These are phyloP conservation scores for Alectura lathami DNA, from an alignment of 2,113 vertebrate species.

Conservation along the genomic window DNA sequence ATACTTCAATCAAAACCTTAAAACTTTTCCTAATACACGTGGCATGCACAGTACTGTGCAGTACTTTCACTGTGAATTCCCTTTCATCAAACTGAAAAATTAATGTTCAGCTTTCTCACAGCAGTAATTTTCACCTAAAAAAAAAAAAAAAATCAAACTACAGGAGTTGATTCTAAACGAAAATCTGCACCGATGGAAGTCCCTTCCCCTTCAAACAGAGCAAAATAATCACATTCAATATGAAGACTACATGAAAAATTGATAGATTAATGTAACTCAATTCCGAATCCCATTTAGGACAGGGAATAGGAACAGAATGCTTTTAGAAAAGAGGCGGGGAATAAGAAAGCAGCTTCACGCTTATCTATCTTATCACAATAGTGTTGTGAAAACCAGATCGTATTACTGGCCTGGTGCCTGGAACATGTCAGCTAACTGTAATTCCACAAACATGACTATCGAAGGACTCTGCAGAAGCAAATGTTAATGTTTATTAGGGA, in stretches of 20 bases:
- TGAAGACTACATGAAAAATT: neutral
- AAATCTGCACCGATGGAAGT: neutral
- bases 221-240: neutral
- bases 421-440: conserved; percentile 9
- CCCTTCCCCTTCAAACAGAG: neutral
- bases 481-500: neutral
- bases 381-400: conserved; percentile 36
- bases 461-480: neutral
- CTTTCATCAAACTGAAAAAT: neutral
- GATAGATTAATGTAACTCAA: neutral
- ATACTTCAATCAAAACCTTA: neutral
- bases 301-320: neutral
- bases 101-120: neutral
- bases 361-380: conserved; percentile 35
- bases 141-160: neutral
- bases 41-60: neutral
- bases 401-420: conserved; percentile 39
- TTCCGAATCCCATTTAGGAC: neutral
- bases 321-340: neutral
- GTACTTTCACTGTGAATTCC: neutral
- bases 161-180: neutral
- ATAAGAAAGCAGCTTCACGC: neutral
- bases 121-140: neutral
- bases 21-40: neutral
- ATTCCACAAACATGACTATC: neutral